A percentile compares a stretch with the other conserved stretches of the same genome.
phyloP scores from a whole-genome alignment of 2,797 vertebrate genomes.

The Anguilla pacifica region DNA sequence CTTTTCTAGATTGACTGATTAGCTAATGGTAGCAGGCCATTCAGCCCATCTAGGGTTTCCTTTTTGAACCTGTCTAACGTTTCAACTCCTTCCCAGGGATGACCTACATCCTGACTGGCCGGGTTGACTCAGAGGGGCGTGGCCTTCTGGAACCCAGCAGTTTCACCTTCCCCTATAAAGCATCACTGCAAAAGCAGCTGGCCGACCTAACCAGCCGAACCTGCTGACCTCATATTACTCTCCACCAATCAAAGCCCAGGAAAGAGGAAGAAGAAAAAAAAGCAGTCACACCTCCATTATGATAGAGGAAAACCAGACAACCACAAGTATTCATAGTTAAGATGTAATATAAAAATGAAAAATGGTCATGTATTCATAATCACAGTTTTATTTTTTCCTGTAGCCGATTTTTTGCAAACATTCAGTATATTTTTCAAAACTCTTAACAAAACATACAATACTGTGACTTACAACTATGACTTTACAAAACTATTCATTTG shows the following conservation, averaged over 20 bases:
- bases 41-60: neutral
- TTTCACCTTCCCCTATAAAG: constrained; percentile 79
- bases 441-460: neutral
- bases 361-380: neutral
- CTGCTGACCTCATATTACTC: constrained; percentile 66
- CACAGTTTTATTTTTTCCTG: neutral
- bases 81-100: constrained; percentile 62
- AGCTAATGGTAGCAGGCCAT: neutral
- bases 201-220: constrained; percentile 65
- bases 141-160: constrained; percentile 76
- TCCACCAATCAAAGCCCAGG: constrained; percentile 38
- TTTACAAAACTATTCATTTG: neutral
- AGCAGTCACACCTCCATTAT: neutral
- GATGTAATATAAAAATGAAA: constrained; percentile 24
- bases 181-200: constrained; percentile 78
- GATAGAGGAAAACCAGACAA: neutral
- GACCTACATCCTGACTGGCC: constrained; percentile 86
- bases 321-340: constrained; percentile 30
- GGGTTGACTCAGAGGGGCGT: constrained; percentile 68
- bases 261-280: neutral
- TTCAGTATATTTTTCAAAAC: neutral
- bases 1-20: neutral
- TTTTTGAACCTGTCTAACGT: neutral
- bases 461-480: neutral
- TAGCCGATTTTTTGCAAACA: neutral